Evolutionary conservation across 2,888 invertebrate genomes (phyloP), one percentile per base, ranked within the genome.

Genomic region (Helicoverpa assulta): DNA sequence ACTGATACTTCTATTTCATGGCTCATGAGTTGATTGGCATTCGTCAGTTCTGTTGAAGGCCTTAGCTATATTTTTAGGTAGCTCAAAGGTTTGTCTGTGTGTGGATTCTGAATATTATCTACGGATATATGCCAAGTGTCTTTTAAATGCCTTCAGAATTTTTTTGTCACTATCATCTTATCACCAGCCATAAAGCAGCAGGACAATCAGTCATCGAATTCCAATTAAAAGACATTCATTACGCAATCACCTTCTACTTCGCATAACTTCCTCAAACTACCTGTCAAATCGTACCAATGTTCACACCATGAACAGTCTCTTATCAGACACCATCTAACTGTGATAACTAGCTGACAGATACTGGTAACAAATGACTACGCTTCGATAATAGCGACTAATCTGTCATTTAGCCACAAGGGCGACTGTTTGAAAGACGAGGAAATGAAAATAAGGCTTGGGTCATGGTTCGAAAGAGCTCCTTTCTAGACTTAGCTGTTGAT

Each of bases 371-470:
- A 73, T 73, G 26, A 40, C 73, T 52, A 0, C 12, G 1, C 37
- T 19, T 8, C 5, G 37, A 53, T 74, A 74, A 77, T 77, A 29
- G 3, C 29, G 2, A 12, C 10, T 43, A 43, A 73, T 73, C 59
- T 78, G 29, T 51, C 59, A 67, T 37, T 67, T 51, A 53, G 21
- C 14, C 26, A 33, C 79, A 76, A 76, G 76, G 76, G 26, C 60
- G 59, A 12, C 40, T 2, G 5, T 18, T 63, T 43, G 74, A 67
- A 79, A 51, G 18, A 73, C 76, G 53, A 78, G 76, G 76, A 76
- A 76, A 73, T 73, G 26, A 56, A 78, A 68, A 33, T 63, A 63
- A 59, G 79, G 29, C 74, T 53, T 73, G 53, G 76, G 76, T 76
- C 76, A 78, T 43, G 76, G 76, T 60, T 68, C 43, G n/a, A 60